Base-by-base conservation (phyloP, 2,113 vertebrate genomes). In the Pseudorectes ferrugineus region DNA sequence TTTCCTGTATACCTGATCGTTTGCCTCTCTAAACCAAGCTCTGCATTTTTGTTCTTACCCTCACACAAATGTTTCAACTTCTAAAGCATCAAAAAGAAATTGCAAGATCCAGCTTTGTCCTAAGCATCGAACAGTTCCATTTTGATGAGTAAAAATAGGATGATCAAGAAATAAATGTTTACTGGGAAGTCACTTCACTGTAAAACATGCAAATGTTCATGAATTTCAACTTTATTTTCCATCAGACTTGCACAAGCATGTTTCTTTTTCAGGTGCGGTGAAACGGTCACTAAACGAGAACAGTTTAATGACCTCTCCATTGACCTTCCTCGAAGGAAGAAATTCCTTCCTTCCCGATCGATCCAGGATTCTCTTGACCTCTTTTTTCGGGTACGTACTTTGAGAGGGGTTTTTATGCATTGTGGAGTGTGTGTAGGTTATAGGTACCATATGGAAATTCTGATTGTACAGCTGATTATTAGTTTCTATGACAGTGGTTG, bases 301-400 rank as follows among this genome's bases (percentile, higher is more conserved):
- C 99, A 99, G 92, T 99, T 99, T 96, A 99, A 99, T 75, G 99
- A 99, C 91, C 98, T 99, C 54, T 99, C 99, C 58, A 99, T 99
- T 48, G 99, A 99, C 93, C 98, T 99, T 75, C 99, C 99, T 25
- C 98, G 99, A 71, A 98, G 99, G 75, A 99, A 98, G 98, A 99
- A 99, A 55, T 98, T 98, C 8, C 97, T 99, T 26, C 98, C 99
- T 17, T 97, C 99, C 48, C 98, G 99, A 45, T 99, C 99, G 0
- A 99, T 99, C 90, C 99, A 99, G 93, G 99, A 99, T 97, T 99
- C 99, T 33, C 98, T 99, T 79, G 99, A 99, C 93, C 99, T 99
- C 93, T 99, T 99, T 96, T 99, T 99, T 87, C 98, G 99, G 97
- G 99, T 99, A 92, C 42, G 67, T 96, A 65, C 62, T 87, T 82